Conservation (phyloP, 2,797 vertebrate genomes). For the Tokudaia tokunoshimensis region DNA sequence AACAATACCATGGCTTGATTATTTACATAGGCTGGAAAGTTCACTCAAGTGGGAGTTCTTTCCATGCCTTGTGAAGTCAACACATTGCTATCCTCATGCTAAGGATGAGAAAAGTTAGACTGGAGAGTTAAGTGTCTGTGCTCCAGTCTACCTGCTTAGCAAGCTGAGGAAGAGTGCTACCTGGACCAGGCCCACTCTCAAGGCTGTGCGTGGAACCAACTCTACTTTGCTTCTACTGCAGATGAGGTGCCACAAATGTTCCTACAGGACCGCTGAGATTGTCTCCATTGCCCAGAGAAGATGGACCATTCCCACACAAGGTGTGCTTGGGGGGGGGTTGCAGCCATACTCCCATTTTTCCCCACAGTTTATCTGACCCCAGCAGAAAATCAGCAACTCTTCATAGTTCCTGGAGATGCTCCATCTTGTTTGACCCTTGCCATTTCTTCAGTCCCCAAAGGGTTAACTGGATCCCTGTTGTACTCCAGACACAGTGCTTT, state of each 20-base stretch:
- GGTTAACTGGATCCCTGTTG: background rate
- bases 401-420: background rate
- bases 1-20: constrained; percentile 32
- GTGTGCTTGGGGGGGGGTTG: background rate
- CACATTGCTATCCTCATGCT: background rate
- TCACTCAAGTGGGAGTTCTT: constrained; percentile 35
- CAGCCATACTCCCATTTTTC: background rate
- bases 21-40: constrained; percentile 8
- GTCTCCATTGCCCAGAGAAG: background rate
- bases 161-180: background rate
- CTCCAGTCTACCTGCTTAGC: background rate
- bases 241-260: background rate
- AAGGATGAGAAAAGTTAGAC: constrained; percentile 22
- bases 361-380: background rate
- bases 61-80: background rate
- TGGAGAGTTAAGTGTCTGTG: background rate
- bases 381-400: background rate
- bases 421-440: background rate
- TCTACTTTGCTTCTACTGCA: background rate
- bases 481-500: background rate
- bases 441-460: background rate
- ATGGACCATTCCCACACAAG: background rate
- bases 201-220: background rate
- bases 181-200: background rate
- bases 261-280: background rate